Evolutionary conservation across 2,888 invertebrate species (phyloP), one percentile per base, ranked within the genome.

Genomic region (Polymixis flavicincta): DNA sequence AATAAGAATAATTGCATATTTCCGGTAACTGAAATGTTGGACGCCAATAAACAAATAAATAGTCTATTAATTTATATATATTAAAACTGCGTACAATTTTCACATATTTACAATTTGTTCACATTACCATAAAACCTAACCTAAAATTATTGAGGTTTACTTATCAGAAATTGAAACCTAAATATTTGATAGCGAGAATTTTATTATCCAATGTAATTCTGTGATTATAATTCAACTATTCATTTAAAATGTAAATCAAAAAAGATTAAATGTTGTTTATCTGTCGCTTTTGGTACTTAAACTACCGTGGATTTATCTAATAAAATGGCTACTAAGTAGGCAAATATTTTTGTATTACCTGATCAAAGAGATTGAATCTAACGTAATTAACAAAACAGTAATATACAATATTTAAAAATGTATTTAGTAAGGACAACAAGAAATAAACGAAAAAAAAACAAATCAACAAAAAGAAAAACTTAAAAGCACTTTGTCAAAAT

Each of bases 1-100:
- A 77, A 71, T 78, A 76, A 83, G 63, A 80, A 74, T 76, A 83
- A 80, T 78, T 71, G 59, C 60, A 61, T 60, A 50, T 76, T 61
- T 68, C 77, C 72, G 74, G 25, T 69, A 74, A 64, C 52, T 75
- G 50, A 65, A 64, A 70, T 67, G 50, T 64, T 74, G 63, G 17
- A 54, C n/a, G 42, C 32, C 66, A 74, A 25, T 45, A 54, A 19
- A 28, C 1, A 2, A 8, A 57, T 63, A 52, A n/a, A 63, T 63
- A 28, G 48, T 50, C 28, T 42, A 32, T 50, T 71, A n/a, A 37
- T 54, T 60, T 32, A 19, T 28, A 50, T 3, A 32, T 22, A 69
- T 25, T 57, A 68, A 57, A 68, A 59, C 14, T 11, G 19, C 13
- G 0, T 37, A 37, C 6, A 17, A 25, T 19, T 59, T 60, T 77